phyloP scores from a whole-genome alignment of 2,113 vertebrate species.

The Chelonoidis abingdonii region DNA sequence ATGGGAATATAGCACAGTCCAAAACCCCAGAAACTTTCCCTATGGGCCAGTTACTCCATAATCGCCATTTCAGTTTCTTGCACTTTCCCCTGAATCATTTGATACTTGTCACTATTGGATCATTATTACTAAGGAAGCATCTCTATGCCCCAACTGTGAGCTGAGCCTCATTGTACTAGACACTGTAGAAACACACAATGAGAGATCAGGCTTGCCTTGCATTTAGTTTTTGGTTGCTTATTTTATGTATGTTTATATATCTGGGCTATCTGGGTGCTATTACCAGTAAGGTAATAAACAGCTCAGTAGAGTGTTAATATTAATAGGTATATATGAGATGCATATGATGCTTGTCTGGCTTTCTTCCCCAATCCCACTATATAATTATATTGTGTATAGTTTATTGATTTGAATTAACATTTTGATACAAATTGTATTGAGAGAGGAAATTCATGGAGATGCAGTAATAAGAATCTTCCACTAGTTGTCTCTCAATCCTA shows the following conservation, averaged over 20 bases:
- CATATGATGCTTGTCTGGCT: background rate
- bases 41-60: background rate
- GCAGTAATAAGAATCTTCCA: conserved; percentile 44
- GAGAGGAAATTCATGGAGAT: background rate
- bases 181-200: background rate
- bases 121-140: background rate
- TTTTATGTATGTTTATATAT: rapidly evolving
- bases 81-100: background rate
- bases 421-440: background rate
- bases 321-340: rapidly evolving
- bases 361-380: background rate
- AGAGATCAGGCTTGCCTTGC: background rate
- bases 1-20: background rate
- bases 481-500: conserved; percentile 75
- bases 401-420: background rate
- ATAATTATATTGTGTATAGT: background rate
- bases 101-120: background rate
- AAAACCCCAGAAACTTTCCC: background rate
- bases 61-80: background rate
- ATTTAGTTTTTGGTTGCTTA: background rate
- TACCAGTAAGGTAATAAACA: background rate
- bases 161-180: background rate
- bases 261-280: background rate
- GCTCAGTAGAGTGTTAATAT: rapidly evolving
- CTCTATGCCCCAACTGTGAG: background rate